Evolutionary conservation across 2,888 invertebrate species (phyloP), one percentile per base, ranked within the genome.

Genomic region (Drepana falcataria): DNA sequence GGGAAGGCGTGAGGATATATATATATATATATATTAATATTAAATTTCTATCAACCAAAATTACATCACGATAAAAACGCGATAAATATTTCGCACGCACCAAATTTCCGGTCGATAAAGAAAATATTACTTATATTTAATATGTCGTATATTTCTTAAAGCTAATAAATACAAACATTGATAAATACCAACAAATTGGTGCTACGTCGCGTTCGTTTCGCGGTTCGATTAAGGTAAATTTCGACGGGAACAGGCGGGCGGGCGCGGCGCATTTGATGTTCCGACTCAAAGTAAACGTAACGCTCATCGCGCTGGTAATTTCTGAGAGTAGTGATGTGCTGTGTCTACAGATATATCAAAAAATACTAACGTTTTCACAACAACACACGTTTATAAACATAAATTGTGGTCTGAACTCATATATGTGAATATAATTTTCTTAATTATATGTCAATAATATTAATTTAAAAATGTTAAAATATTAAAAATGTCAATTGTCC

Each of bases 201-300:
- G 48, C 51, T 49, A 55, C 35, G 49, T 48, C 47, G 53, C 37
- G 47, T 48, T 49, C 49, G 41, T 41, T 52, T 47, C 47, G 51
- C 68, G 68, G 65, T 64, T 72, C 71, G 71, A 77, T 79, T 79
- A 79, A 72, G 68, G 76, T 68, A 75, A 80, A 80, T 82, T 83
- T 80, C 73, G 77, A 78, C 74, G 75, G 70, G 71, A 71, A 74
- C 75, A 73, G 70, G 68, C 71, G 64, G 65, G 59, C 68, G 68
- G 71, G 65, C 57, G 71, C 75, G 79, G 77, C 61, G 58, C 63
- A 71, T 86, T 85, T 86, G 79, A 86, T 78, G 82, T 82, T 69
- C 70, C 71, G 74, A 75, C 70, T 78, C 77, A 83, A 82, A 83
- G 85, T 81, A 87, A 86, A 86, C 86, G 83, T 79, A 77, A 79